Evolutionary conservation across 2,113 vertebrate genomes (phyloP), one percentile per base, ranked within the genome.

Genomic region (Chlorodrepanis virens): DNA sequence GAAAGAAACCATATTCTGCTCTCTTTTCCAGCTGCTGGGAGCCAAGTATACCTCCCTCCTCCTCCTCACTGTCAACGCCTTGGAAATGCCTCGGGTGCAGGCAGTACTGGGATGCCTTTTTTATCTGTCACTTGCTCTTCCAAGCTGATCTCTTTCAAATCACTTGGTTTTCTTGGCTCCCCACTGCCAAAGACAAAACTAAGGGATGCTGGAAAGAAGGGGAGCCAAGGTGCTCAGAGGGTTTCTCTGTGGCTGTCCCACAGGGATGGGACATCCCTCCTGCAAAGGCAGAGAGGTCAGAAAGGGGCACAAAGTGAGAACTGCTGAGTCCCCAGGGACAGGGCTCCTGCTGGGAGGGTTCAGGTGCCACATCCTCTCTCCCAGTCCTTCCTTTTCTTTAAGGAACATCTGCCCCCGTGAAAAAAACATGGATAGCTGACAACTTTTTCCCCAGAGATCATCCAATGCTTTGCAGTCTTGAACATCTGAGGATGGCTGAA

Each of bases 51-150:
- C 77, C 59, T 95, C 91, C 76, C 79, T 75, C 87, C 94, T 95
- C 77, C 89, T 90, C 83, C 91, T 95, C 65, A 85, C 87, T 95
- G 87, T 95, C 91, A 96, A 93, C 94, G 71, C 77, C 83, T 91
- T 60, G 81, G 57, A 76, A 85, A 84, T 89, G 94, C 29, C 78
- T 85, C 24, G 7, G 61, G 61, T 84, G 60, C 67, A 89, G 74
- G 59, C 83, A 57, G 35, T 56, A 64, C 56, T 37, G 45, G 44
- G 37, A 63, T 45, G 74, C 20, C n/a, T 76, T 81, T 92, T 95
- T 94, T 87, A 85, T 94, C 78, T 89, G 47, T 81, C 57, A 63
- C 57, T 92, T 81, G 47, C 33, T 71, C 39, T 70, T 82, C 63
- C n/a, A 37, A 92, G 74, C 12, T 69, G 61, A 54, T 79, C 28